Conservation (phyloP, 2,888 invertebrate genomes). For the Candidula unifasciata region DNA sequence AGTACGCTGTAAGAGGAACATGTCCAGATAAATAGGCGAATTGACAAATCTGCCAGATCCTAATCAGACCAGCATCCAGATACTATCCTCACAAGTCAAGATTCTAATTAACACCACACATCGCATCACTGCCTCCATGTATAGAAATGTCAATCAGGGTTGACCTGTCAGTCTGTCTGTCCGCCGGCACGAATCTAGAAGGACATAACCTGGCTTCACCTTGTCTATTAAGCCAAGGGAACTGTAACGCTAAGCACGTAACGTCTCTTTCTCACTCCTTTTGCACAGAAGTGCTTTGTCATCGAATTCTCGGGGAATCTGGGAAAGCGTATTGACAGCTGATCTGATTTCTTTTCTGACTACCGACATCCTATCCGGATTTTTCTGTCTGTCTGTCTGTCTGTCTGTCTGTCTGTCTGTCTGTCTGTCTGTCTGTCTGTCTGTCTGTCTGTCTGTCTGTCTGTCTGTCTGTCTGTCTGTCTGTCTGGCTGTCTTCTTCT, state of each 20-base stretch:
- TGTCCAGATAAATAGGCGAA: too few species aligned
- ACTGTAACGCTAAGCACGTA: too few species aligned
- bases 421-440: slow-evolving; percentile 33
- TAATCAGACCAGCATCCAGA: neutral
- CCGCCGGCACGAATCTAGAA: neutral
- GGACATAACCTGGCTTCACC: neutral
- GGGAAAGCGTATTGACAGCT: too few species aligned
- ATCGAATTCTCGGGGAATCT: too few species aligned
- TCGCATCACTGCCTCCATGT: neutral
- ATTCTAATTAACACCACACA: neutral
- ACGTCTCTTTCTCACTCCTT: too few species aligned
- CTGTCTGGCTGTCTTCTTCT: too few species aligned
- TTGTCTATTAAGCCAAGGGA: neutral
- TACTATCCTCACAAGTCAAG: neutral
- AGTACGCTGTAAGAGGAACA: too few species aligned
- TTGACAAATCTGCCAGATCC: too few species aligned
- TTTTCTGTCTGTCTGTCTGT: neutral
- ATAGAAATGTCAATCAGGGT: neutral
- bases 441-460: slow-evolving; percentile 28
- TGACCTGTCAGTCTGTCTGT: neutral
- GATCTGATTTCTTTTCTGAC: neutral
- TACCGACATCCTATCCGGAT: neutral
- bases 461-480: neutral
- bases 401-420: slow-evolving; percentile 30
- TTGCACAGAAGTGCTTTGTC: too few species aligned